phyloP scores from a whole-genome alignment of 2,113 vertebrate genomes.

The Zapornia atra region DNA sequence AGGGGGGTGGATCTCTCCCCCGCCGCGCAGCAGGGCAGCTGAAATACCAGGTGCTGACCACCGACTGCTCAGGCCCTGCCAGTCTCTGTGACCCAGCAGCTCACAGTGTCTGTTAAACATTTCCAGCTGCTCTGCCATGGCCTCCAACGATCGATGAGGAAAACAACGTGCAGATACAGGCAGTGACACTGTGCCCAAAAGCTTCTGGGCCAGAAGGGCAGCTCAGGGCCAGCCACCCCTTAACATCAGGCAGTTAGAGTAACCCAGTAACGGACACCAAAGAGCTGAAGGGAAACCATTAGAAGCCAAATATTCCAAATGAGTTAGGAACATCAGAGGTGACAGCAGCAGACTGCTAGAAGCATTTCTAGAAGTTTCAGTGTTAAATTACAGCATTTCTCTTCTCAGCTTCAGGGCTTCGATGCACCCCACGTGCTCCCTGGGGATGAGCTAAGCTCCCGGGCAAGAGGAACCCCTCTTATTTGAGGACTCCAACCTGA shows the following conservation, averaged over 20 bases:
- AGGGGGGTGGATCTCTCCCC: neutral
- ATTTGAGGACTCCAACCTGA: neutral
- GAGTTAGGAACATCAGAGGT: neutral
- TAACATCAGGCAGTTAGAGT: neutral
- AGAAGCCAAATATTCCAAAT: neutral
- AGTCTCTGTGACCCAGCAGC: neutral
- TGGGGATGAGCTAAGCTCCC: fast-evolving
- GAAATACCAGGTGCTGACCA: fast-evolving
- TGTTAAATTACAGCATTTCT: neutral
- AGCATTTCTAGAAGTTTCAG: neutral
- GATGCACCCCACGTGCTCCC: neutral
- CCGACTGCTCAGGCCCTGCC: neutral
- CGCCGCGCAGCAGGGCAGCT: neutral
- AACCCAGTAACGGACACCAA: neutral
- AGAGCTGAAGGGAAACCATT: neutral
- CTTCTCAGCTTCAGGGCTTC: neutral
- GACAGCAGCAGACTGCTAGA: neutral
- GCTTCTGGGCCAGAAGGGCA: neutral
- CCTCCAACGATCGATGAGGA: neutral
- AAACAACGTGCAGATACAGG: neutral
- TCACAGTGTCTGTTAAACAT: neutral
- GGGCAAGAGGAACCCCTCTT: neutral
- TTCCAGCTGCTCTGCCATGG: neutral
- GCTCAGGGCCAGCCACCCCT: neutral
- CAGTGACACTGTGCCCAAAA: neutral